Evolutionary conservation across 2,888 invertebrate genomes (phyloP), one percentile per base, ranked within the genome.

Genomic region (Thera britannica): DNA sequence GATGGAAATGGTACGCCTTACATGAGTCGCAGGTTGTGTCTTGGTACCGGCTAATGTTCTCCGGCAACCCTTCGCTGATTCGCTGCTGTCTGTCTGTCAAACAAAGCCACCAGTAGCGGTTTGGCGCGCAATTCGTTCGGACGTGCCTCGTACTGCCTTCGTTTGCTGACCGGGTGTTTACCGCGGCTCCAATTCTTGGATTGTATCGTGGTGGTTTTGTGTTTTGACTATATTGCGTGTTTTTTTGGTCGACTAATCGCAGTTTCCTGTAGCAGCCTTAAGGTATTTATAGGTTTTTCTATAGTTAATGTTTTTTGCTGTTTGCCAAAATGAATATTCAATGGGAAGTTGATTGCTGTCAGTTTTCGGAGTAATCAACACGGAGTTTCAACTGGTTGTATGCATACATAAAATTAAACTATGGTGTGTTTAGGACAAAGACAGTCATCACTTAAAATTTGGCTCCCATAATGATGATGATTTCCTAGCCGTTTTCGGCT

Each of bases 61-160:
- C 69, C 58, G 71, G 67, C 68, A 72, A 73, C 68, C 67, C 69
- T 65, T 36, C 62, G 55, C 52, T 60, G 71, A 69, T 72, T 70
- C 71, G 70, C 67, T 58, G 66, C 68, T 46, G 58, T 11, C 72
- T 66, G 68, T 65, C 62, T 46, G 62, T 23, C 72, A 62, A 68
- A 63, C 62, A 62, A 66, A 41, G 55, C 69, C 83, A 90, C 68
- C 83, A 90, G 90, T 90, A 81, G 88, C 83, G 82, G 82, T 82
- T 88, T 87, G 85, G 87, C 89, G 88, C 88, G 86, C 83, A 79
- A 76, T 72, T 68, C 69, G 69, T 35, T n/a, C 74, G 77, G 81
- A 78, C 83, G 89, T 78, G 72, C 70, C 6, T 46, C 54, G 58
- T 44, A 51, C 46, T 63, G 62, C 61, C 59, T 63, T 58, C 58